A percentile compares a stretch with the other conserved stretches of the same genome.
Evolutionary conservation across 2,797 vertebrate species (phyloP).

Genomic region (Mionectes olivaceus): DNA sequence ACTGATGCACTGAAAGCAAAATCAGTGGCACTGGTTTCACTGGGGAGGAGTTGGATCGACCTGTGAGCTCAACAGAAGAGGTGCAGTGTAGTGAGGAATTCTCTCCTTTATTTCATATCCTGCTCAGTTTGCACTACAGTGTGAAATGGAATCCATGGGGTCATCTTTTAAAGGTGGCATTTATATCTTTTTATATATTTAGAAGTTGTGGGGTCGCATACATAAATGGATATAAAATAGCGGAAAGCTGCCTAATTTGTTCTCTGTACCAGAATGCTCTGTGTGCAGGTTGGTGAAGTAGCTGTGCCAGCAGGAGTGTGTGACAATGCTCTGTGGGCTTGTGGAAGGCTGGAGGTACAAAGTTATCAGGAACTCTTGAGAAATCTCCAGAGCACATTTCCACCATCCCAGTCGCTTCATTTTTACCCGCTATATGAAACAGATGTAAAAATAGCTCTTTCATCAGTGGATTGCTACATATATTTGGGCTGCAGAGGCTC

Average conservation of each 20-base stretch:
- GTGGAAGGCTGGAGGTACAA: constrained; percentile 15
- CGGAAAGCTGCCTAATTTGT: neutral
- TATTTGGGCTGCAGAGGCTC: constrained; percentile 44
- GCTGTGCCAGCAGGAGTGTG: neutral
- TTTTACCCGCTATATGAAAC: constrained; percentile 60
- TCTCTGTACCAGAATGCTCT: neutral
- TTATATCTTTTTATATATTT: neutral
- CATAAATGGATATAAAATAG: neutral
- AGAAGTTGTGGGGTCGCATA: neutral
- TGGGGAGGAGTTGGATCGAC: neutral
- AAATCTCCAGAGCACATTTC: constrained; percentile 46
- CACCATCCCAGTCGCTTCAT: constrained; percentile 38
- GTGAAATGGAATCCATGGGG: neutral
- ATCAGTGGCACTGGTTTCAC: neutral
- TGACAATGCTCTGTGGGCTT: constrained; percentile 35
- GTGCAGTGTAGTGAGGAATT: neutral
- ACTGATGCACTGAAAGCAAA: neutral
- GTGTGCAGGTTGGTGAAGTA: neutral
- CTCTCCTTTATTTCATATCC: neutral
- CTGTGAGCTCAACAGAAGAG: neutral
- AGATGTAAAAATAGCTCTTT: constrained; percentile 69
- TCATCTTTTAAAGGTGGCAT: neutral
- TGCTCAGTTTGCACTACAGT: neutral
- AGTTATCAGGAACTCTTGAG: constrained; percentile 62
- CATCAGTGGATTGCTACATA: constrained; percentile 33